Evolutionary conservation across 2,113 vertebrate species (phyloP), one percentile per base, ranked within the genome.

Genomic region (Mesocricetus auratus): DNA sequence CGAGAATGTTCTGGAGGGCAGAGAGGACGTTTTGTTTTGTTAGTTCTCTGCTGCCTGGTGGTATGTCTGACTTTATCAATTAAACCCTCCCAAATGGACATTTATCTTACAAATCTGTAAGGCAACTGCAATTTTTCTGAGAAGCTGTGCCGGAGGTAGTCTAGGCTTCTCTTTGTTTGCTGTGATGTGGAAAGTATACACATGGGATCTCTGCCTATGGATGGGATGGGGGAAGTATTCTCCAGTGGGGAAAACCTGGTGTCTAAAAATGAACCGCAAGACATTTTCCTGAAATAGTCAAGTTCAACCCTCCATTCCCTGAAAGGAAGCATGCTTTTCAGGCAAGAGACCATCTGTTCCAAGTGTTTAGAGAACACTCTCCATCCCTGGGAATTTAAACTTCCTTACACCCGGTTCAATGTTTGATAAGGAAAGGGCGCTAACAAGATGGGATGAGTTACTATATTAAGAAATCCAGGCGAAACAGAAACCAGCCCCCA

Each of bases 401-500:
- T 99, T 98, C 98, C 98, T 98, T 98, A 98, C 93, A 97, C 97
- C 95, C 97, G 88, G 98, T 98, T 98, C 98, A 93, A 97, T 94
- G 90, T 97, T 97, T 98, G 98, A 98, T 98, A 97, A 97, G 97
- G 91, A 96, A 95, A 92, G 97, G 68, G 96, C 89, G 98, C 97
- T 98, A 98, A 97, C 97, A 97, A 97, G 97, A 97, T 98, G 97
- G 97, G 97, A 98, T 0, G 4, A 74, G 95, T 98, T 98, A 79
- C 99, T 99, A 99, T 98, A 99, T 98, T 98, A 97, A 98, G 98
- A 97, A 98, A 95, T 97, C 98, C 98, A 98, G 91, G 96, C 98
- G 97, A 97, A 97, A 98, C 98, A 98, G 97, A 97, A 98, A 98
- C 98, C 98, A 97, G 98, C 96, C 90, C 73, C 96, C 96, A 81